Evolutionary conservation across 2,888 invertebrate species (phyloP).

Genomic region (Drosophila emarginata): DNA sequence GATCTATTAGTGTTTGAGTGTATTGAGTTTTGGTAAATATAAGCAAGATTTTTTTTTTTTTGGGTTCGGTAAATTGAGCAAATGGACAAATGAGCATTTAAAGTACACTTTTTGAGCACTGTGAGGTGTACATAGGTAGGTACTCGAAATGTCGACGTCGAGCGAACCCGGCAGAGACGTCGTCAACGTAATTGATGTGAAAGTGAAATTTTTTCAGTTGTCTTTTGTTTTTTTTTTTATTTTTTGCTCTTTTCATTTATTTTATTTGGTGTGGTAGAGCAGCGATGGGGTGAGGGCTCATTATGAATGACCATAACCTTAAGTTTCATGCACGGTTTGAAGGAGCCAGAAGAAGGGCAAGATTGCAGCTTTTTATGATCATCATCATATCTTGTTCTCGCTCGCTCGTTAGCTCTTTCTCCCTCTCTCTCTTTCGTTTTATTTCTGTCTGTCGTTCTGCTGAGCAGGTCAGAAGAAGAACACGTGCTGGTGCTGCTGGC

Average conservation of each 20-base stretch:
- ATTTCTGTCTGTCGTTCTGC: not conserved
- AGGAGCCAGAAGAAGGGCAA: constrained; percentile 13
- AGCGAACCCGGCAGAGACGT: constrained; percentile 35
- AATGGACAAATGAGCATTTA: constrained; percentile 1
- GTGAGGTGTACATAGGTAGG: constrained; percentile 1
- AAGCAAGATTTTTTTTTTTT: not conserved
- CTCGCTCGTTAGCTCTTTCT: not conserved
- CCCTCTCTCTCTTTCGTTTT: not conserved
- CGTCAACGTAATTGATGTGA: constrained; percentile 70
- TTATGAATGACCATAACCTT: constrained; percentile 71
- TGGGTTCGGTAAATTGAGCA: not conserved
- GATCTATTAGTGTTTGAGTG: not conserved
- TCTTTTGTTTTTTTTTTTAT: constrained; percentile 34
- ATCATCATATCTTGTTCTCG: not conserved
- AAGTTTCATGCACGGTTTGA: constrained; percentile 47
- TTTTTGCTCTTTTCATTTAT: constrained; percentile 28
- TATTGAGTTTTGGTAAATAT: not conserved
- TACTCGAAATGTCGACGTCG: constrained; percentile 6
- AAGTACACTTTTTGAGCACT: constrained; percentile 56
- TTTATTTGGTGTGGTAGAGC: constrained; percentile 15
- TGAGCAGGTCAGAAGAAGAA: constrained; percentile 17
- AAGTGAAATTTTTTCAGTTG: constrained; percentile 66
- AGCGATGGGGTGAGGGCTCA: constrained; percentile 32
- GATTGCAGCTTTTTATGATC: constrained; percentile 40
- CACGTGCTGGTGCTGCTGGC: constrained; percentile 16